A percentile compares a stretch with the other conserved stretches of the same genome.
Conservation (phyloP, 1,140 invertebrate species). For the Polyergus mexicanus region DNA sequence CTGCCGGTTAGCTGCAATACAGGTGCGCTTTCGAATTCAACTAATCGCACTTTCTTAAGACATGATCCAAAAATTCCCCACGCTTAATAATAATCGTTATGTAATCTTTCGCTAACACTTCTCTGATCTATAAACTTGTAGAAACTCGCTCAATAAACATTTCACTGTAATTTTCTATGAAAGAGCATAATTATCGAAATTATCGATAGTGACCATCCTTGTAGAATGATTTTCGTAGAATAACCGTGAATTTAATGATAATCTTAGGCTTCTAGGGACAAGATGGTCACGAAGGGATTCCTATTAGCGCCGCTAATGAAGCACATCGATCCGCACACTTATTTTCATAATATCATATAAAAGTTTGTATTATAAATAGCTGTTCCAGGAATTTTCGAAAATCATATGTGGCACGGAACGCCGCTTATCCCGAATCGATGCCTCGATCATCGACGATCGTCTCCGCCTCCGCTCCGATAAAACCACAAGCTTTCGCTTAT, state of each 20-base stretch:
- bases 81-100: constrained; percentile 33
- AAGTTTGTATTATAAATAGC: constrained; percentile 65
- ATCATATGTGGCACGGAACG: constrained; percentile 42
- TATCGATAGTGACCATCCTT: constrained; percentile 66
- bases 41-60: constrained; percentile 16
- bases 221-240: constrained; percentile 65
- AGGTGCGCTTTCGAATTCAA: constrained; percentile 56
- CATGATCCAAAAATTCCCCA: not conserved
- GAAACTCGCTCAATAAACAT: constrained; percentile 64
- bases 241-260: constrained; percentile 66
- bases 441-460: constrained; percentile 20
- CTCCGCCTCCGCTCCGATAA: constrained; percentile 43
- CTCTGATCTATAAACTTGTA: constrained; percentile 22
- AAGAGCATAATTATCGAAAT: constrained; percentile 81
- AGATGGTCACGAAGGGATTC: constrained; percentile 58
- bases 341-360: constrained; percentile 71
- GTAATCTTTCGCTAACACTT: constrained; percentile 23
- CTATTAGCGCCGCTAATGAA: constrained; percentile 70
- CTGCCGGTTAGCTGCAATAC: constrained; percentile 43
- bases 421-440: constrained; percentile 19
- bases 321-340: constrained; percentile 50
- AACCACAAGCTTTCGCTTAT: constrained; percentile 44
- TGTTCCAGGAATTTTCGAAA: constrained; percentile 58
- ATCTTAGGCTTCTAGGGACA: constrained; percentile 68
- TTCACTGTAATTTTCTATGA: constrained; percentile 72